A percentile compares a stretch with the other conserved stretches of the same genome.
Evolutionary conservation across 2,113 vertebrate species (phyloP).

Genomic region (Oncorhynchus masou): DNA sequence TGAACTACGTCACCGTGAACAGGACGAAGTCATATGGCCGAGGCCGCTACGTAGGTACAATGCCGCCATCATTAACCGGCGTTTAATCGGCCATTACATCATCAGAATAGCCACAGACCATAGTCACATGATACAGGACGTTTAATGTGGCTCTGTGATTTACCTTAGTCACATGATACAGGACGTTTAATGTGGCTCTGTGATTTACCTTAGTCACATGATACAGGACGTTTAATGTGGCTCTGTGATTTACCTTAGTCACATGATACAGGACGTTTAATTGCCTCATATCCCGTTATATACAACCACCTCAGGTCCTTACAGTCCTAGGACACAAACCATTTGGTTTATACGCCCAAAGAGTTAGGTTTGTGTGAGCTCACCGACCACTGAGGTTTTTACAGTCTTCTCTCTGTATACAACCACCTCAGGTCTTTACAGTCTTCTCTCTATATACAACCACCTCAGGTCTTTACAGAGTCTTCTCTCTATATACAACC

Average conservation of each 20-base stretch:
- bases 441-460: no score
- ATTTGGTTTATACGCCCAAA: slow-evolving; percentile 34
- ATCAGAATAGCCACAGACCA: slow-evolving; percentile 14
- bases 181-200: background rate
- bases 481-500: background rate
- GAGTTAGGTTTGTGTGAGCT: slow-evolving; percentile 41
- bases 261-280: slow-evolving; percentile 10
- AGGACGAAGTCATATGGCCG: background rate
- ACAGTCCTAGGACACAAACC: background rate
- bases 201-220: slow-evolving; percentile 17
- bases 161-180: background rate
- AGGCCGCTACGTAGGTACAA: background rate
- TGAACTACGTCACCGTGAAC: background rate
- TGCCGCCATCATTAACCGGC: slow-evolving; percentile 9
- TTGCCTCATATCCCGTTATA: background rate
- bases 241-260: no score
- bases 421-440: no score
- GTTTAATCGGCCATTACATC: slow-evolving; percentile 31
- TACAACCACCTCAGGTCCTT: no score
- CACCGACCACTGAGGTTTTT: background rate
- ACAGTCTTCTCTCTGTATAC: background rate
- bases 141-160: slow-evolving; percentile 14
- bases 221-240: no score
- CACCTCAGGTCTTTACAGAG: no score
- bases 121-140: no score